Evolutionary conservation across 2,113 vertebrate genomes (phyloP).

Genomic region (Cricetomys ansorgei): DNA sequence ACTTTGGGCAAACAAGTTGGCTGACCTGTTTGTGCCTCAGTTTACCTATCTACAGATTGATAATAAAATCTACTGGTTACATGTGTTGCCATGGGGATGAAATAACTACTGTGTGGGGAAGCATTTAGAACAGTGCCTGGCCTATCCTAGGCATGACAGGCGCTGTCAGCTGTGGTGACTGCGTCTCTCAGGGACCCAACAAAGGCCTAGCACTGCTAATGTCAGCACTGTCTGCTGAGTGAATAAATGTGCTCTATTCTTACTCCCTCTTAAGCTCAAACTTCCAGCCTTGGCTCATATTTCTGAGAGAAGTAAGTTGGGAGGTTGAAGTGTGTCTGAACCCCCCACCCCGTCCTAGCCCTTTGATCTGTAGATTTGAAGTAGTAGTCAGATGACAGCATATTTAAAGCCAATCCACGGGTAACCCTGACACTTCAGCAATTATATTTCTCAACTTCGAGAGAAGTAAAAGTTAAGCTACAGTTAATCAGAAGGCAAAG

Average conservation of each 20-base stretch:
- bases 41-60: conserved; percentile 30
- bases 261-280: background rate
- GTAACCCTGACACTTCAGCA: conserved; percentile 57
- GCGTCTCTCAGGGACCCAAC: background rate
- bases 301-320: conserved; percentile 37
- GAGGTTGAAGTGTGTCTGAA: background rate
- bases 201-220: background rate
- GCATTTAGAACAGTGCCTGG: background rate
- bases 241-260: conserved; percentile 37
- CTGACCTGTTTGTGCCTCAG: background rate
- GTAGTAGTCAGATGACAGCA: conserved; percentile 29
- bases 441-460: background rate
- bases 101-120: background rate
- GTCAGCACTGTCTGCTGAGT: background rate
- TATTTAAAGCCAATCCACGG: conserved; percentile 57
- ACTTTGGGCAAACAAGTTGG: conserved; percentile 9
- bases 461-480: conserved; percentile 22
- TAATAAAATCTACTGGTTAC: background rate
- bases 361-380: conserved; percentile 20
- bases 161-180: background rate
- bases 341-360: background rate
- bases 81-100: background rate
- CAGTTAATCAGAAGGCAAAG: conserved; percentile 54
- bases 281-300: background rate
- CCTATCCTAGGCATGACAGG: background rate